Evolutionary conservation across 2,888 invertebrate species (phyloP), one percentile per base, ranked within the genome.

Genomic region (Muscina levida): DNA sequence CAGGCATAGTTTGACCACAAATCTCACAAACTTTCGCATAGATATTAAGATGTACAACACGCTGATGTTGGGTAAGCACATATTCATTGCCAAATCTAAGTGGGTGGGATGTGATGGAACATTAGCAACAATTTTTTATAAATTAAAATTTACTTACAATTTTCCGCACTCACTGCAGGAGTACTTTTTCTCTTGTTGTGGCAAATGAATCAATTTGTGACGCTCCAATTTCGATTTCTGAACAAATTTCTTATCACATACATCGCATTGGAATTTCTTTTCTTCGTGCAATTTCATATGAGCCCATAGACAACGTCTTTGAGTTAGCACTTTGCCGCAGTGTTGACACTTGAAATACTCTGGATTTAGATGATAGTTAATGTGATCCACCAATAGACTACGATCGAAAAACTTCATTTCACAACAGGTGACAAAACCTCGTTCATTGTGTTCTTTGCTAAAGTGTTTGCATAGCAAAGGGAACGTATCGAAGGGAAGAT

Each of bases 1-100:
- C 88, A 1, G 87, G 85, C 57, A 90, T 85, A 0, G 87, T 85
- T 78, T 88, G 89, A 1, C 90, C 90, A 24, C 90, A 90, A 24
- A 89, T 86, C 67, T 90, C 88, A 75, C 90, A 90, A 11, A 89
- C 86, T 82, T 88, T 88, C 11, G 87, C 86, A 74, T 90, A 89
- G 8, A 85, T 85, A 59, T 88, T 87, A 42, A 89, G 83, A 73
- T 90, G 89, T 31, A 89, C 89, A 17, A 87, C 79, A 15, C 87
- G 86, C 1, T 87, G 82, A 59, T 89, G 89, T 24, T 87, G 87
- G 46, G 85, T 84, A 84, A 88, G 86, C 0, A 85, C 83, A 5
- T 88, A 87, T 46, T 87, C 84, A 1, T 85, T 87, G 17, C 87
- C 87, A 65, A 88, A 89, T 5, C 89, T 89, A 15, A 24, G 11